These are phyloP conservation scores for Chrysochloris asiatica DNA, from an alignment of 2,113 vertebrate species.

Conservation along the genomic window DNA sequence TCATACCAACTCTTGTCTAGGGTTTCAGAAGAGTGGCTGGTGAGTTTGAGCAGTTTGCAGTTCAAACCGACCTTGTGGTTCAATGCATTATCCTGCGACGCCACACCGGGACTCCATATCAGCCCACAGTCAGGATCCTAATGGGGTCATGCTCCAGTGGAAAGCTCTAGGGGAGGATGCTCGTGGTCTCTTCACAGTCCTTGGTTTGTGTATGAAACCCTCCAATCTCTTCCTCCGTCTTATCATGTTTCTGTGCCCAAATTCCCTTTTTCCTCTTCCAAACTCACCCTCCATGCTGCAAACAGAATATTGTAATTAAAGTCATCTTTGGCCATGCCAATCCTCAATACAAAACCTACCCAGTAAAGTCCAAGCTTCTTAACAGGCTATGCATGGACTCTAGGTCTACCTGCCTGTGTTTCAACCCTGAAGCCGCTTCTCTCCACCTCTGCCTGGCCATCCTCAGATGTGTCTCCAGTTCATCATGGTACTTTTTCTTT, in stretches of 20 bases:
- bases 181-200: neutral
- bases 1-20: too few species aligned
- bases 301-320: neutral
- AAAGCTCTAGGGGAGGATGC: neutral
- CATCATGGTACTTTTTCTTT: neutral
- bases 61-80: too few species aligned
- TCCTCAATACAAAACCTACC: neutral
- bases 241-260: neutral
- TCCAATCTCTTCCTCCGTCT: neutral
- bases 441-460: too few species aligned
- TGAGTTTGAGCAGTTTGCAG: too few species aligned
- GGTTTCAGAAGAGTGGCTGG: too few species aligned
- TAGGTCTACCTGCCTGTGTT: neutral
- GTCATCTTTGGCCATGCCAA: neutral
- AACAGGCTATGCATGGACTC: too few species aligned
- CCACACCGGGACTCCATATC: too few species aligned
- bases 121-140: too few species aligned
- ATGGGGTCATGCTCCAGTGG: too few species aligned
- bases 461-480: too few species aligned
- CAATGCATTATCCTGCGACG: too few species aligned
- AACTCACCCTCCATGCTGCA: neutral
- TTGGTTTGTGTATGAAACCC: too few species aligned
- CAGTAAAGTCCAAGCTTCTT: neutral
- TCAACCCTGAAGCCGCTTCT: neutral
- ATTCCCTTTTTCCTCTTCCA: neutral